Percentiles rank a stretch among this genome's conserved stretches.
phyloP scores from a whole-genome alignment of 2,888 invertebrate genomes.

The Dicycla oo region DNA sequence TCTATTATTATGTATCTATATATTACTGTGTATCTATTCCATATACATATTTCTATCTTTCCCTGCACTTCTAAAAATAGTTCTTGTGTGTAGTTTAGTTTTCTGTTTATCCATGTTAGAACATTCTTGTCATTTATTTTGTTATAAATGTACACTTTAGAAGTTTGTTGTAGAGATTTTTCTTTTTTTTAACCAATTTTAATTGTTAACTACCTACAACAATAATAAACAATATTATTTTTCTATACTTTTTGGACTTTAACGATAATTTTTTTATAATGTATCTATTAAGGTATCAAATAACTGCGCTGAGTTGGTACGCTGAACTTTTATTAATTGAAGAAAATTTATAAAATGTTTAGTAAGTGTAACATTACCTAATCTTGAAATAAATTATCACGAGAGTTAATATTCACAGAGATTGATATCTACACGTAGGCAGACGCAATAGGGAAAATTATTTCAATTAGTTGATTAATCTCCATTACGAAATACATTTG shows the following conservation, averaged over 20 bases:
- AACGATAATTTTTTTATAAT: background rate
- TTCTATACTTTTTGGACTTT: background rate
- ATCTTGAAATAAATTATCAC: slow-evolving; percentile 33
- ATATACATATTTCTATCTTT: background rate
- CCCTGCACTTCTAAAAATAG: background rate
- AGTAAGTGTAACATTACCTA: background rate
- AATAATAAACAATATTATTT: background rate
- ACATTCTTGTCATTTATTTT: background rate
- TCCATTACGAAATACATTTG: background rate
- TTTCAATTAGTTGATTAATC: slow-evolving; percentile 36
- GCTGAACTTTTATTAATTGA: background rate
- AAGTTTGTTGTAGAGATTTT: background rate
- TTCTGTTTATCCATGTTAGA: background rate
- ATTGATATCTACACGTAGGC: slow-evolving; percentile 22
- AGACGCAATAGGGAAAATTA: slow-evolving; percentile 15
- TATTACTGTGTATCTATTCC: too few species aligned
- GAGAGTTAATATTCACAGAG: slow-evolving; percentile 18
- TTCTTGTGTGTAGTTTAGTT: background rate
- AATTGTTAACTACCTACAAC: background rate
- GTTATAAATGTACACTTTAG: too few species aligned
- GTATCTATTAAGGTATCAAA: background rate
- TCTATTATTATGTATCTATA: too few species aligned
- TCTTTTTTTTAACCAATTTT: background rate
- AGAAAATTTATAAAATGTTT: background rate
- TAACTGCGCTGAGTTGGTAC: background rate